Evolutionary conservation across 2,888 invertebrate genomes (phyloP).

Genomic region (Drosophila hamatofila): DNA sequence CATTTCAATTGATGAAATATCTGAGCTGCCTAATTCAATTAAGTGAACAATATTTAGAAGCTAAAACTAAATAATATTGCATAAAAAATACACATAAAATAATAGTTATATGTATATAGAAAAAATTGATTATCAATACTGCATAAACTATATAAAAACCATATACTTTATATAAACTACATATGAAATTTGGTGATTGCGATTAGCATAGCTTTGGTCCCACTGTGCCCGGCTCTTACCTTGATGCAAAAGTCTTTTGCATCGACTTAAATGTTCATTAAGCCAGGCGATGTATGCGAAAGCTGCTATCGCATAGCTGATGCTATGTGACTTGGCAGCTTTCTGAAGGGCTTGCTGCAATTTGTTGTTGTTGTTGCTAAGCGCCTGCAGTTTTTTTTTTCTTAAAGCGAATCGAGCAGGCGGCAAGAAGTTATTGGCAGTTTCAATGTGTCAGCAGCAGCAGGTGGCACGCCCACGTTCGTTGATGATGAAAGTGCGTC

Average conservation of each 20-base stretch:
- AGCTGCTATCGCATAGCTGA: slow-evolving; percentile 20
- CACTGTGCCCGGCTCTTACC: slow-evolving; percentile 12
- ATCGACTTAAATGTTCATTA: slow-evolving; percentile 65
- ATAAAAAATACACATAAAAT: too few species aligned
- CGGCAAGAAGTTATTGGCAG: slow-evolving; percentile 70
- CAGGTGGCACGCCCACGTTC: slow-evolving; percentile 65
- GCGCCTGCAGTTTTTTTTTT: slow-evolving; percentile 44
- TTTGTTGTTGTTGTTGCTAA: slow-evolving; percentile 48
- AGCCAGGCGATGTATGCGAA: slow-evolving; percentile 31
- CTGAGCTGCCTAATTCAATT: too few species aligned
- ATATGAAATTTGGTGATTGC: too few species aligned
- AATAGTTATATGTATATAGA: too few species aligned
- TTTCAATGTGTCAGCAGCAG: slow-evolving; percentile 78
- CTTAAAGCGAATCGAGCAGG: slow-evolving; percentile 1
- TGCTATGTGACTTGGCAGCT: slow-evolving; percentile 58
- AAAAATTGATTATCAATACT: too few species aligned
- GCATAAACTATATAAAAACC: too few species aligned
- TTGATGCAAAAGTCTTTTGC: slow-evolving; percentile 41
- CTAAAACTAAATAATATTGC: too few species aligned
- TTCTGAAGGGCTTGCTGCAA: slow-evolving; percentile 53
- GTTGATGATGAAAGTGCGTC: slow-evolving; percentile 79
- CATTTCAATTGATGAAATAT: too few species aligned
- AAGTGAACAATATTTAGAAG: too few species aligned
- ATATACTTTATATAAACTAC: too few species aligned
- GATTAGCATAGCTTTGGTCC: too few species aligned